Conservation (phyloP, 2,113 vertebrate genomes). For the Alosa alosa region DNA sequence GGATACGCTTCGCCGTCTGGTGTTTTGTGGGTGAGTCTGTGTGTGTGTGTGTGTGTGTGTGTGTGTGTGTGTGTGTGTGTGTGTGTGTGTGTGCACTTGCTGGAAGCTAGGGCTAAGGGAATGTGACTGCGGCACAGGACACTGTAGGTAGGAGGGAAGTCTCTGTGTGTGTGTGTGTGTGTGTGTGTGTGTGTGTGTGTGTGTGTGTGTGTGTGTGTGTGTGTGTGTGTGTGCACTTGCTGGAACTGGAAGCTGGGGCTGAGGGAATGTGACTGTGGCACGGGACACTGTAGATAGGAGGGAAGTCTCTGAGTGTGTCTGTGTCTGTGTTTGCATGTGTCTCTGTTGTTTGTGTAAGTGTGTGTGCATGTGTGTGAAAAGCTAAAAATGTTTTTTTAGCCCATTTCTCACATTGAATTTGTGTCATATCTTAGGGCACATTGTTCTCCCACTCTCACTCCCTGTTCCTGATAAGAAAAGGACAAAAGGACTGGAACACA, state of each 20-base stretch:
- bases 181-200: neutral
- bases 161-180: neutral
- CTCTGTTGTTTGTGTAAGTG: neutral
- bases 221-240: neutral
- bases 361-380: neutral
- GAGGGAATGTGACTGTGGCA: neutral
- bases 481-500: neutral
- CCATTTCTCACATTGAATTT: neutral
- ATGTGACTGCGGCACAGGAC: neutral
- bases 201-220: slow-evolving; percentile 7
- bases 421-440: neutral
- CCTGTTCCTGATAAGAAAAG: neutral
- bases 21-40: slow-evolving; percentile 81
- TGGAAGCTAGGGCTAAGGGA: neutral
- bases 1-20: slow-evolving; percentile 93
- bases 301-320: neutral
- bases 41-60: no score
- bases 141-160: no score
- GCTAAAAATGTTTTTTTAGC: neutral
- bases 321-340: neutral
- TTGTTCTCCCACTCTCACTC: neutral
- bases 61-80: no score
- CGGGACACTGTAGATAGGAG: no score
- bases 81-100: no score
- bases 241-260: neutral